A percentile compares a stretch with the other conserved stretches of the same genome.
Evolutionary conservation across 2,888 invertebrate species (phyloP).

Genomic region (Amaurobius ferox): DNA sequence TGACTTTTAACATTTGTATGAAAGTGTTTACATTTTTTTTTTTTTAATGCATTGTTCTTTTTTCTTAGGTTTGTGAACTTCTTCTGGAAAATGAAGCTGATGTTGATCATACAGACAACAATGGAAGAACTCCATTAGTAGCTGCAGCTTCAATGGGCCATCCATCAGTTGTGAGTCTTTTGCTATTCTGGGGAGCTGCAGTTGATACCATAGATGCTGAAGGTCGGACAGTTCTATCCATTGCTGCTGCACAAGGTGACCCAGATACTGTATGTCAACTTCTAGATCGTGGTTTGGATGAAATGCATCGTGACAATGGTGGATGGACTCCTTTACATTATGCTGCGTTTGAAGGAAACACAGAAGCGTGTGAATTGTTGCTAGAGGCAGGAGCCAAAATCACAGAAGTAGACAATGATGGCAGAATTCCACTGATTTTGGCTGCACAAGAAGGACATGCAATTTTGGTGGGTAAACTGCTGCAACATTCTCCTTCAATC

Average conservation of each 20-base stretch:
- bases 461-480: conserved; percentile 83
- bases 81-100: conserved; percentile 94
- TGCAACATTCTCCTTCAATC: conserved; percentile 85
- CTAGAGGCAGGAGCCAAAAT: conserved; percentile 92
- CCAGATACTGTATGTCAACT: conserved; percentile 92
- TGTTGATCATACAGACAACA: conserved; percentile 89
- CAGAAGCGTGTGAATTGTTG: conserved; percentile 87
- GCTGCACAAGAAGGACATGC: conserved; percentile 93
- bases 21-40: too few relatives aligned
- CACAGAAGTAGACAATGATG: conserved; percentile 93
- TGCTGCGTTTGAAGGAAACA: conserved; percentile 94
- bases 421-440: conserved; percentile 87
- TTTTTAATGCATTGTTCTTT: too few relatives aligned
- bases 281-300: conserved; percentile 86
- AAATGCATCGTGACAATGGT: conserved; percentile 86
- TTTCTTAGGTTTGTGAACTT: conserved; percentile 85
- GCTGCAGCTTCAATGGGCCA: conserved; percentile 97
- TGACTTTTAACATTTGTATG: too few relatives aligned
- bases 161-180: conserved; percentile 87
- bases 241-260: conserved; percentile 78
- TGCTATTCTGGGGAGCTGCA: conserved; percentile 96
- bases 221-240: conserved; percentile 86
- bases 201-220: conserved; percentile 96
- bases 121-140: conserved; percentile 87
- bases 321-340: conserved; percentile 99